phyloP scores from a whole-genome alignment of 2,888 invertebrate species.

The Myopa testacea region DNA sequence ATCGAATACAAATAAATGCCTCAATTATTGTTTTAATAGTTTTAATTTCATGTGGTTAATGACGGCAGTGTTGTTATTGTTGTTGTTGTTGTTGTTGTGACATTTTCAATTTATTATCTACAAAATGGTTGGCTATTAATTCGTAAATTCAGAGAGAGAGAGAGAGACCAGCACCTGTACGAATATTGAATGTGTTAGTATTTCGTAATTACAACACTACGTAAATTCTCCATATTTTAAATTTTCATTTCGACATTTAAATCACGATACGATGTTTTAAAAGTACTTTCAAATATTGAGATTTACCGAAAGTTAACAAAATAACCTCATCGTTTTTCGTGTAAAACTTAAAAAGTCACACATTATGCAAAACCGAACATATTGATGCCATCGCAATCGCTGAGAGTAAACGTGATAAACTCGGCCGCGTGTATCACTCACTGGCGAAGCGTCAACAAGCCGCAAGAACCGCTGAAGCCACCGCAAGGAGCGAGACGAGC shows the following conservation, averaged over 20 bases:
- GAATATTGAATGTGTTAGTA: no score
- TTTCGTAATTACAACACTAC: no score
- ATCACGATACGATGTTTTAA: no score
- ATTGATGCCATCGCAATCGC: not conserved
- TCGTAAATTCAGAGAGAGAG: no score
- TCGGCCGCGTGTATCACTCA: not conserved
- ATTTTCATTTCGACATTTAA: no score
- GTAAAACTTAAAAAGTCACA: no score
- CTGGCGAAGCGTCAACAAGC: not conserved
- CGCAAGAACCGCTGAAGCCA: conserved; percentile 15
- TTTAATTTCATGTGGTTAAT: not conserved
- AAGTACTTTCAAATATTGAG: no score
- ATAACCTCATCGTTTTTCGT: no score
- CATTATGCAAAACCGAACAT: not conserved
- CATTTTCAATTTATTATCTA: conserved; percentile 3
- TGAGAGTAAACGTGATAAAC: not conserved
- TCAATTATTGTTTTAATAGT: not conserved
- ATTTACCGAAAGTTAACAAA: no score
- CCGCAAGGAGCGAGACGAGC: conserved; percentile 11
- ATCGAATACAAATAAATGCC: not conserved
- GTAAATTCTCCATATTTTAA: no score
- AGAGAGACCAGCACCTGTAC: no score
- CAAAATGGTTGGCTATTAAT: not conserved
- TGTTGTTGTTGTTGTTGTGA: not conserved
- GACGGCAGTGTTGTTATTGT: not conserved